Conservation (phyloP, 1,140 invertebrate genomes). For the Sogatella furcifera region DNA sequence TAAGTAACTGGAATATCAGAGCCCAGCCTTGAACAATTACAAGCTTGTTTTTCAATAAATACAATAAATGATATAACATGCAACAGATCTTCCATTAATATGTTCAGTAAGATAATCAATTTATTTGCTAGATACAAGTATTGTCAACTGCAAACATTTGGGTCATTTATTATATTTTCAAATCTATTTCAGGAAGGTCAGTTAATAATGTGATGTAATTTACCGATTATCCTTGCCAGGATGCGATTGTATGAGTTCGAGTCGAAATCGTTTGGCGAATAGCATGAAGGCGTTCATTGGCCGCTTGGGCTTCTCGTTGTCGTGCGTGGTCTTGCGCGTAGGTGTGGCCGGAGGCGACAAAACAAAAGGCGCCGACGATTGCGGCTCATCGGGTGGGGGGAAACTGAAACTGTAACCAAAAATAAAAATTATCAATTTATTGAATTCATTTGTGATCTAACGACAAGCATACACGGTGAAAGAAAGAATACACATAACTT, state of each 20-base stretch:
- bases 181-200: no score
- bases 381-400: slow-evolving; percentile 17
- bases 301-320: slow-evolving; percentile 26
- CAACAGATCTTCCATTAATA: no score
- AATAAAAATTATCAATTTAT: not conserved
- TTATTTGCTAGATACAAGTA: no score
- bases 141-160: no score
- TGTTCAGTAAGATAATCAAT: no score
- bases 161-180: no score
- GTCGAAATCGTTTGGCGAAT: slow-evolving; percentile 41
- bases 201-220: no score
- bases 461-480: not conserved
- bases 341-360: slow-evolving; percentile 23
- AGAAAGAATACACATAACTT: no score
- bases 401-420: slow-evolving; percentile 21
- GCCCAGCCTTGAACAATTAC: no score
- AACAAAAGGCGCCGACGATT: slow-evolving; percentile 2
- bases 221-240: slow-evolving; percentile 48
- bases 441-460: not conserved
- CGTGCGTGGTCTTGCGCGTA: slow-evolving; percentile 12
- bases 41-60: no score
- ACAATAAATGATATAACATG: no score
- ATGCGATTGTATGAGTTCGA: slow-evolving; percentile 40
- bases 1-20: no score
- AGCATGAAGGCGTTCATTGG: slow-evolving; percentile 50